Conservation (phyloP, 2,888 invertebrate genomes). For the Conus canariensis region DNA sequence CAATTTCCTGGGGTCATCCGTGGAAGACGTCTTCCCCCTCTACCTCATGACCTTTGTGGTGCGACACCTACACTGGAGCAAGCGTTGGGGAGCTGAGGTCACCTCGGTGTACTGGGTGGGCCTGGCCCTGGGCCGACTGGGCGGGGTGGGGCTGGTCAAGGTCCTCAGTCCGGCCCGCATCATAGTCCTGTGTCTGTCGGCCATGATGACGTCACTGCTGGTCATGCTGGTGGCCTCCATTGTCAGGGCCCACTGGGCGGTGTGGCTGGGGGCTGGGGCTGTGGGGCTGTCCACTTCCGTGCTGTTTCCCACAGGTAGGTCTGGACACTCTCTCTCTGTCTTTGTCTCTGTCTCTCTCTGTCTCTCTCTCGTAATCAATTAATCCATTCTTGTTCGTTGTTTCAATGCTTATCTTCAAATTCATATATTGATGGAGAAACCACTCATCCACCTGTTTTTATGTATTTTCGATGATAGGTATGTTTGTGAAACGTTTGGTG, state of each 20-base stretch:
- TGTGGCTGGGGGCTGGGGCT: slow-evolving; percentile 19
- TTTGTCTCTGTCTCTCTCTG: not conserved
- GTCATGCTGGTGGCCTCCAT: slow-evolving; percentile 19
- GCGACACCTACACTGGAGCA: slow-evolving; percentile 31
- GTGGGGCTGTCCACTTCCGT: slow-evolving; percentile 27
- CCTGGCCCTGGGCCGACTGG: not conserved
- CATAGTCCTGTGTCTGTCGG: slow-evolving; percentile 16
- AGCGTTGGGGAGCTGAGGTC: slow-evolving; percentile 20
- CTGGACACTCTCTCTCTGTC: not conserved
- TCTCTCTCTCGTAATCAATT: not conserved
- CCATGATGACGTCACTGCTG: slow-evolving; percentile 21
- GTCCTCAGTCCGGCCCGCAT: not conserved
- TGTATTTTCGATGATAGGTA: not conserved
- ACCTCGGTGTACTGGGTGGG: slow-evolving; percentile 37
- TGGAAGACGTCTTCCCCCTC: slow-evolving; percentile 27
- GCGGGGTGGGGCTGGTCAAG: slow-evolving; percentile 29
- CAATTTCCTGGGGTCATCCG: slow-evolving; percentile 7
- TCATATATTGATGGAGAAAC: too few relatives aligned
- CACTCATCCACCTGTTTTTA: not conserved
- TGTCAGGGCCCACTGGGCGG: slow-evolving; percentile 22
- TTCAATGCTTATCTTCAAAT: too few relatives aligned
- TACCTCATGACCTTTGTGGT: slow-evolving; percentile 37
- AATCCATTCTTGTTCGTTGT: too few relatives aligned
- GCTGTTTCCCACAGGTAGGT: slow-evolving; percentile 29
- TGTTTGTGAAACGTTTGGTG: not conserved